phyloP scores from a whole-genome alignment of 2,113 vertebrate genomes.

The Cygnus atratus region DNA sequence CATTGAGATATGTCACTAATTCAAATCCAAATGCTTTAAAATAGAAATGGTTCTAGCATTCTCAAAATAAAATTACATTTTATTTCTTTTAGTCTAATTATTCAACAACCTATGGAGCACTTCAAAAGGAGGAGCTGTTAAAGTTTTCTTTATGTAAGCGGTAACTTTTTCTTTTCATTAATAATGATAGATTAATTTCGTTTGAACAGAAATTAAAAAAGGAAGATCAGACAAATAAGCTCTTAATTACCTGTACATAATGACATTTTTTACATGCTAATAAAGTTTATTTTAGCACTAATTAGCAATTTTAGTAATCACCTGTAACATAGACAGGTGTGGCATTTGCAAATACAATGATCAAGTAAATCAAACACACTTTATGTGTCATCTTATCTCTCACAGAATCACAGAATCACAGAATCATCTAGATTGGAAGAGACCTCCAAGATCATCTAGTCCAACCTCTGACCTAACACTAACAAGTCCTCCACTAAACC shows the following conservation, averaged over 20 bases:
- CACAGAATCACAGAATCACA: too few relatives aligned
- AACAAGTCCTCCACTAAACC: too few relatives aligned
- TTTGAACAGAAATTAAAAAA: not conserved
- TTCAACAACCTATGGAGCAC: not conserved
- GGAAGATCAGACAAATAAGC: not conserved
- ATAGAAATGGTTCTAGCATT: not conserved
- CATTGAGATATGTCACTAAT: not conserved
- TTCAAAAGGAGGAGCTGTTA: not conserved
- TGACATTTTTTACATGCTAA: not conserved
- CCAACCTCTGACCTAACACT: too few relatives aligned
- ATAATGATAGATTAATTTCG: not conserved
- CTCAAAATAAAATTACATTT: not conserved
- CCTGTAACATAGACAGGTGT: not conserved
- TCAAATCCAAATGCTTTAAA: not conserved
- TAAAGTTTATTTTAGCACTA: constrained; percentile 9
- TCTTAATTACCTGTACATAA: not conserved
- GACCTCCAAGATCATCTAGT: too few relatives aligned
- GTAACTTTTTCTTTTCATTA: not conserved
- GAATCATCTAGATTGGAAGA: too few relatives aligned
- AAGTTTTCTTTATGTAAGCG: not conserved
- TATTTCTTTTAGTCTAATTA: not conserved
- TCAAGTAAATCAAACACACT: not conserved
- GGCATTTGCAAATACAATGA: not conserved
- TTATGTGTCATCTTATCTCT: not conserved
- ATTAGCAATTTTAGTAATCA: not conserved